Conservation (phyloP, 2,797 vertebrate genomes). For the Spheniscus humboldti region DNA sequence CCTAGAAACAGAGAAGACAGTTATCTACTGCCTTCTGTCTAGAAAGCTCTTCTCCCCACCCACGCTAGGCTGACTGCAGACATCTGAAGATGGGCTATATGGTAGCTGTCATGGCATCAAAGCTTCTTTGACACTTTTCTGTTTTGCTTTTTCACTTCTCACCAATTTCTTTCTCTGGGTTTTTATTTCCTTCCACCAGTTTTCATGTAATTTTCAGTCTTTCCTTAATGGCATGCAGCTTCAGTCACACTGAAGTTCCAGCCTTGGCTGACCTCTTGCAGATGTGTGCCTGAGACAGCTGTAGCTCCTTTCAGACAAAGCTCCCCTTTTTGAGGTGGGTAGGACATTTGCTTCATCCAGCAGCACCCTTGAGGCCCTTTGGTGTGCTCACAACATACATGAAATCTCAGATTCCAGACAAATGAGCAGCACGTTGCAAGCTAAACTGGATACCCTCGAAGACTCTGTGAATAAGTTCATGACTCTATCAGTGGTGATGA, state of each 20-base stretch:
- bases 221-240: neutral
- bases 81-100: neutral
- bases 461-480: neutral
- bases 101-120: constrained; percentile 27
- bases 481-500: neutral
- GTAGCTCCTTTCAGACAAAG: neutral
- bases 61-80: neutral
- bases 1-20: neutral
- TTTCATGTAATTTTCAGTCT: neutral
- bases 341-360: neutral
- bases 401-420: neutral
- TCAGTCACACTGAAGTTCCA: neutral
- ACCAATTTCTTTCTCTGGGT: neutral
- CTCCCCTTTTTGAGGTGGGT: neutral
- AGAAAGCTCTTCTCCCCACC: neutral
- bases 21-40: neutral
- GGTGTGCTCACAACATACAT: neutral
- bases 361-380: neutral
- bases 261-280: neutral
- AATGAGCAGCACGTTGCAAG: neutral
- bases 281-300: neutral
- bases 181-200: neutral
- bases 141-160: constrained; percentile 11
- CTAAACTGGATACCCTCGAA: neutral
- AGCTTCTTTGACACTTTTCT: neutral